phyloP scores from a whole-genome alignment of 2,888 invertebrate species.

The Metallyticus violacea region DNA sequence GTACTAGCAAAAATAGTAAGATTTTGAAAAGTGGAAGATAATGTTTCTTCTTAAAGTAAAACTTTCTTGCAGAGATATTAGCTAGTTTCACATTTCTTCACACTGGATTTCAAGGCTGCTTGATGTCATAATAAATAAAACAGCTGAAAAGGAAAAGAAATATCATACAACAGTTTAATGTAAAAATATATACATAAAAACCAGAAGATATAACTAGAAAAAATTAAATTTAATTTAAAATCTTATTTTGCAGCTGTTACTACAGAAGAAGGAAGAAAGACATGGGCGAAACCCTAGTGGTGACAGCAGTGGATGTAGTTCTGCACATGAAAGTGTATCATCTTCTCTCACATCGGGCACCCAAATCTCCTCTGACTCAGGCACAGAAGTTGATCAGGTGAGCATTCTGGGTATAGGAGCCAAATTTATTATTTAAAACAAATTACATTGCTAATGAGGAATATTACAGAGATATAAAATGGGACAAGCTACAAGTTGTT shows the following conservation, averaged over 20 bases:
- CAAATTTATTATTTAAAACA: too few species aligned
- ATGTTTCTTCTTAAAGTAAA: too few species aligned
- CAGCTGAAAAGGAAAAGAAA: too few species aligned
- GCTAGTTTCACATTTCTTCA: too few species aligned
- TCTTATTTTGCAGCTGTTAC: background rate
- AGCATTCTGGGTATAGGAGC: background rate
- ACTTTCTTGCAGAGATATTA: too few species aligned
- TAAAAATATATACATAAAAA: background rate
- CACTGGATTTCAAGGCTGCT: too few species aligned
- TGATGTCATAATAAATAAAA: too few species aligned
- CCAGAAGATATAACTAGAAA: background rate
- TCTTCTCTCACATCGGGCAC: slow-evolving; percentile 55
- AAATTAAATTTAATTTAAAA: background rate
- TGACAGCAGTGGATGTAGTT: slow-evolving; percentile 57
- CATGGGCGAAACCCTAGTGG: slow-evolving; percentile 47
- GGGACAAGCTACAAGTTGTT: too few species aligned
- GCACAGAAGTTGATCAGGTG: slow-evolving; percentile 48
- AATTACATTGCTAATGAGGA: too few species aligned
- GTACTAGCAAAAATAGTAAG: too few species aligned
- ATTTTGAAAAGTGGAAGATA: too few species aligned
- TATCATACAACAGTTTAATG: background rate
- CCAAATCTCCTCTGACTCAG: slow-evolving; percentile 50
- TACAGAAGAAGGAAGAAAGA: slow-evolving; percentile 40
- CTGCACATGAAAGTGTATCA: slow-evolving; percentile 55
- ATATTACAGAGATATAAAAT: too few species aligned